Conservation (phyloP, 1,140 invertebrate genomes). For the Pomacea maculata region DNA sequence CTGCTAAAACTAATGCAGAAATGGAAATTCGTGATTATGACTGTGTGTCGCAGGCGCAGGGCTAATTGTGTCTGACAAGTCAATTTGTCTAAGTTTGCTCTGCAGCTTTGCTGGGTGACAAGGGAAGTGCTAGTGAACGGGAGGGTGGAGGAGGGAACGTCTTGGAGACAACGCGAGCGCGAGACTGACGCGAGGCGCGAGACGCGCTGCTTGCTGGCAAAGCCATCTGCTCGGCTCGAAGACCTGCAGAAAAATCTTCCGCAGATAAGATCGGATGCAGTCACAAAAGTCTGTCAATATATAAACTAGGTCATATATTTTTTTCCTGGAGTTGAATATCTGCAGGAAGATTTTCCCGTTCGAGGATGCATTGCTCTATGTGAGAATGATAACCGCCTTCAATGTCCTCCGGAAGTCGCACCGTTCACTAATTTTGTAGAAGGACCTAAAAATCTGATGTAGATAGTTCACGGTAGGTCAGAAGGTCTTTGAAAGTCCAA, state of each 20-base stretch:
- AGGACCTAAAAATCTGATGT: too few relatives aligned
- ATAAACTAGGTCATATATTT: not conserved
- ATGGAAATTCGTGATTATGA: slow-evolving; percentile 20
- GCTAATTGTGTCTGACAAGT: not conserved
- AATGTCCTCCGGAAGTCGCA: too few relatives aligned
- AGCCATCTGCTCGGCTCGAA: too few relatives aligned
- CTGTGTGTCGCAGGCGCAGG: not conserved
- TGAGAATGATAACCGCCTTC: too few relatives aligned
- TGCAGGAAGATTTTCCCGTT: too few relatives aligned
- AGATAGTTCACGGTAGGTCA: too few relatives aligned
- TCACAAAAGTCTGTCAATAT: not conserved
- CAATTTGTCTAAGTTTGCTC: not conserved
- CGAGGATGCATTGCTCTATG: too few relatives aligned
- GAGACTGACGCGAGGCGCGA: not conserved
- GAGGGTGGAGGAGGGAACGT: not conserved
- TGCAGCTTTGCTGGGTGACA: slow-evolving; percentile 12
- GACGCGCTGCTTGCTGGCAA: not conserved
- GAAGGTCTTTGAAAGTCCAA: too few relatives aligned
- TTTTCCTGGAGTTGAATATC: too few relatives aligned
- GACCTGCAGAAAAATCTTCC: too few relatives aligned
- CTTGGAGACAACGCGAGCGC: not conserved
- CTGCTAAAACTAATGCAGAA: not conserved
- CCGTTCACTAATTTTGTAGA: too few relatives aligned
- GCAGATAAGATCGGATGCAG: not conserved
- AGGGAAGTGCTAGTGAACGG: not conserved